phyloP scores from a whole-genome alignment of 2,888 invertebrate genomes.

The Drosophila seclusa region DNA sequence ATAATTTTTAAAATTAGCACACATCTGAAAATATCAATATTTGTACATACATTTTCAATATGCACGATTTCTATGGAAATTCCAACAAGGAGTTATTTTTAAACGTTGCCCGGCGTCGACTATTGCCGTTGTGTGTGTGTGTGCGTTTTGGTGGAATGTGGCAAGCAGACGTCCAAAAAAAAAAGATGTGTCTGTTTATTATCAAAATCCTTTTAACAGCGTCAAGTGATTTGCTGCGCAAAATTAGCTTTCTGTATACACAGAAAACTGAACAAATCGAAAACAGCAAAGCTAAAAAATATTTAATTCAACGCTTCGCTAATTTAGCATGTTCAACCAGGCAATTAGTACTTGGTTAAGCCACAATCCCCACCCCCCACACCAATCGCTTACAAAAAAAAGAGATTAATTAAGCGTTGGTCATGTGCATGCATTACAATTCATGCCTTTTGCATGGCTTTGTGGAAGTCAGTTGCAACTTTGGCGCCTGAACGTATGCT shows the following conservation, averaged over 20 bases:
- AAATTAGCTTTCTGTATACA: conserved; percentile 6
- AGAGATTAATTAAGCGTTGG: not conserved
- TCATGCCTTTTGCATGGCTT: conserved; percentile 1
- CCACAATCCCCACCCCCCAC: not conserved
- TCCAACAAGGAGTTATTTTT: conserved; percentile 81
- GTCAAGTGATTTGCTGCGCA: conserved; percentile 22
- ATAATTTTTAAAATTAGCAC: conserved; percentile 75
- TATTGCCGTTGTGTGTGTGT: not conserved
- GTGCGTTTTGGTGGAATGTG: conserved; percentile 1
- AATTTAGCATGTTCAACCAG: not conserved
- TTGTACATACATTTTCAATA: conserved; percentile 67
- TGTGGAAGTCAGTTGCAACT: conserved; percentile 46
- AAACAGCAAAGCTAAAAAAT: not conserved
- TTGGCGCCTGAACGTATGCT: conserved; percentile 59
- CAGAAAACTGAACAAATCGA: not conserved
- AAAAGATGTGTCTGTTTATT: conserved; percentile 68
- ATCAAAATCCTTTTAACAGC: conserved; percentile 66
- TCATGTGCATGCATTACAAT: conserved; percentile 24
- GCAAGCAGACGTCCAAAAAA: conserved; percentile 1
- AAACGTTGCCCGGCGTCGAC: conserved; percentile 41
- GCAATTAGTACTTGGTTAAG: not conserved
- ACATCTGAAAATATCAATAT: conserved; percentile 77
- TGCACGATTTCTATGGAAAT: conserved; percentile 68
- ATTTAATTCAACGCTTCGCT: not conserved
- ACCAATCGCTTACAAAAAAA: not conserved